Base-by-base conservation (phyloP, 2,113 vertebrate genomes). In the Coptodon bakossiorum region DNA sequence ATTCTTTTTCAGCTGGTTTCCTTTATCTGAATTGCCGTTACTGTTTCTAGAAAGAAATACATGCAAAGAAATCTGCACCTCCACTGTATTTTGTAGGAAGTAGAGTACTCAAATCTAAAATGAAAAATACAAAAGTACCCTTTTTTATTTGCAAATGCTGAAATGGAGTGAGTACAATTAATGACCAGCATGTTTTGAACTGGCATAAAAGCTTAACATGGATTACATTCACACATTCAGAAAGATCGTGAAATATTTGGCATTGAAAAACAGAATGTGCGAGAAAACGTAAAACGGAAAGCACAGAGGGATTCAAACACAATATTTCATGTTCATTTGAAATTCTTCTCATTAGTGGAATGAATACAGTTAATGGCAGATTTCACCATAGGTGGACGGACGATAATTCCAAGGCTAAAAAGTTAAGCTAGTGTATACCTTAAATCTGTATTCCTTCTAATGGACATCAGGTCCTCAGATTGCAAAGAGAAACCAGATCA, bases 101-200 rank as follows among this genome's bases (percentile, higher is more conserved):
- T 27, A 73, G 66, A 45, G 38, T 4, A 73, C 36, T 16, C 38
- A 24, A 24, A 48, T 76, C 24, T 11, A 19, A 76, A 48, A 76
- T 31, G 13, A 43, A 76, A 76, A 50, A 76, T 11, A 27, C 4
- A 63, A 79, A 5, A 6, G 57, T 6, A 27, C 7, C 29, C 24
- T 73, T 73, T 16, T 71, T 24, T 92, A 90, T 80, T 90, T 88
- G 53, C 11, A 89, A 84, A 78, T 66, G 36, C 54, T 80, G 4
- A 24, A 50, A 54, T n/a, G 52, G 12, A 78, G 71, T 31, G 43
- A 31, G 27, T 11, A 52, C 29, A 50, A 27, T 61, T 24, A 81
- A 19, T 29, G 52, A 45, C 34, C 50, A 48, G 38, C 29, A 36
- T 48, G 52, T 68, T 66, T n/a, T 56, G 24, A 50, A 57, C 80